A percentile compares a stretch with the other conserved stretches of the same genome.
These are phyloP conservation scores for Vulpes lagopus DNA, from an alignment of 2,113 vertebrate species.

Conservation along the genomic window DNA sequence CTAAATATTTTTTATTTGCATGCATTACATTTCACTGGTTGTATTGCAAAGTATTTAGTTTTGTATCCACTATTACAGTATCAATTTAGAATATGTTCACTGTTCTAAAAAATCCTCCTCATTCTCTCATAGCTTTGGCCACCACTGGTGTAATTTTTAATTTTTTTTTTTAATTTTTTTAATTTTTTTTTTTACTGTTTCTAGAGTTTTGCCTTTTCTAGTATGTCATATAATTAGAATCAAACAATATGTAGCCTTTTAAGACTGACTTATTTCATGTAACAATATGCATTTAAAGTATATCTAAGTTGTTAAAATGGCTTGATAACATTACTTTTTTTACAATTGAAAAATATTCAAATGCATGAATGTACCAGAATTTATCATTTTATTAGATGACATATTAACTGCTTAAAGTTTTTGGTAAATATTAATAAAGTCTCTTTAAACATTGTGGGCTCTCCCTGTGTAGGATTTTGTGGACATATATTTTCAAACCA, in stretches of 20 bases:
- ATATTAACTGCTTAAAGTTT: background rate
- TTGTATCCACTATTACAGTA: background rate
- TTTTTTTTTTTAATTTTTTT: background rate
- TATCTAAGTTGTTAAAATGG: background rate
- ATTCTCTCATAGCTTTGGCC: background rate
- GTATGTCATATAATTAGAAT: background rate
- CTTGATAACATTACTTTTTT: background rate
- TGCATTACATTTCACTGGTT: background rate
- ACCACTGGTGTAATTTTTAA: background rate
- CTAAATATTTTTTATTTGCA: background rate
- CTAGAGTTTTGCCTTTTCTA: background rate
- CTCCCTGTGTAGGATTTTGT: background rate
- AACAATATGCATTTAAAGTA: background rate
- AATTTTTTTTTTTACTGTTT: background rate
- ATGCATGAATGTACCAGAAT: background rate
- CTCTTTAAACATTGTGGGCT: background rate
- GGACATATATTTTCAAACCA: background rate
- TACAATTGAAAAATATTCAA: background rate
- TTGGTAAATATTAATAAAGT: background rate
- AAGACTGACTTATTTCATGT: background rate
- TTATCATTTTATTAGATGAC: background rate
- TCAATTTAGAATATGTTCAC: background rate
- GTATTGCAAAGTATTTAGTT: background rate
- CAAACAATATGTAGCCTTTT: background rate
- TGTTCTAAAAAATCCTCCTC: background rate